Evolutionary conservation across 2,113 vertebrate genomes (phyloP).

Genomic region (Nothoprocta perdicaria): DNA sequence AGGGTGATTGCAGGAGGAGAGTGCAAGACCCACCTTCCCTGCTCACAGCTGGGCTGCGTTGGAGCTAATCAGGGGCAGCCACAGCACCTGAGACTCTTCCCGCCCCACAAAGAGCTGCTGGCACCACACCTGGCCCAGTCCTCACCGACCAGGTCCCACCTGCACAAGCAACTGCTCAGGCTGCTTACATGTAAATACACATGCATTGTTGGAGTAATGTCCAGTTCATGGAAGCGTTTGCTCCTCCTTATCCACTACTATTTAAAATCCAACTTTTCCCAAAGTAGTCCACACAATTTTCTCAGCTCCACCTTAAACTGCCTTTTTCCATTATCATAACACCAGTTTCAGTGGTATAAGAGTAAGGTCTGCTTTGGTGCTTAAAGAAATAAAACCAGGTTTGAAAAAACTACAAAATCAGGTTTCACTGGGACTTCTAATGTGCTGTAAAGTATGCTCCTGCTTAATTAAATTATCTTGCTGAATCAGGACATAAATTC

Average conservation of each 20-base stretch:
- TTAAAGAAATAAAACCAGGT: background rate
- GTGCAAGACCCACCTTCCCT: too few relatives aligned
- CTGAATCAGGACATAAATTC: constrained; percentile 2
- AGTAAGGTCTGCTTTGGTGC: background rate
- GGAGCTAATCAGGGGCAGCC: background rate
- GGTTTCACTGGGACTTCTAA: constrained; percentile 37
- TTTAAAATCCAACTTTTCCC: background rate
- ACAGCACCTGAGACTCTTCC: background rate
- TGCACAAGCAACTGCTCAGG: accelerated
- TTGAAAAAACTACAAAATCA: background rate
- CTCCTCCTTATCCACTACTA: background rate
- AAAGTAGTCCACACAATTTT: background rate
- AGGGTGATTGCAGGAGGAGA: too few relatives aligned
- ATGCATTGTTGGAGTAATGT: background rate
- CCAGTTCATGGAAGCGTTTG: background rate
- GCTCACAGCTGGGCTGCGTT: background rate
- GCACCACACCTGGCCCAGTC: accelerated
- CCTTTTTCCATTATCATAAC: background rate
- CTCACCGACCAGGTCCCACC: background rate
- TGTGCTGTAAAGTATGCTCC: constrained; percentile 25
- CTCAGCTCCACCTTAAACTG: constrained; percentile 33
- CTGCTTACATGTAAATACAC: too few relatives aligned
- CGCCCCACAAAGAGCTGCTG: background rate
- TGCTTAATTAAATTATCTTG: constrained; percentile 33
- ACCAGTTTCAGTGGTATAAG: background rate